Evolutionary conservation across 2,113 vertebrate species (phyloP).

Genomic region (cat (Felis catus)): DNA sequence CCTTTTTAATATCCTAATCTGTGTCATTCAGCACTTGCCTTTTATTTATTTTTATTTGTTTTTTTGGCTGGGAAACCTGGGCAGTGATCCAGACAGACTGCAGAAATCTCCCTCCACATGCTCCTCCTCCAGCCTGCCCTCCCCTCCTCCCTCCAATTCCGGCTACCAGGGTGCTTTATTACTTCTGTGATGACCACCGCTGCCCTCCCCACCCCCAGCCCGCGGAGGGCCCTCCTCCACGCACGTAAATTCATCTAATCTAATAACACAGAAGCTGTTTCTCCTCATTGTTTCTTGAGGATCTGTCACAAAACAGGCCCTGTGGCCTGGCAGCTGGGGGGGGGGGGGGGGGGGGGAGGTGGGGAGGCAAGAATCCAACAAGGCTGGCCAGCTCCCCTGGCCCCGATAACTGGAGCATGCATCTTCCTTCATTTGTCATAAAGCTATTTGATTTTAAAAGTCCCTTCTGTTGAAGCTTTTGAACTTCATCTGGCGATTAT

Average conservation of each 20-base stretch:
- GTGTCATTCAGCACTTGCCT: slow-evolving; percentile 80
- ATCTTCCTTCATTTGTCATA: background rate
- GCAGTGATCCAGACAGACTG: slow-evolving; percentile 82
- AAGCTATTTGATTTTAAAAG: slow-evolving; percentile 50
- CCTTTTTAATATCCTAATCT: slow-evolving; percentile 82
- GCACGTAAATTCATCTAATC: slow-evolving; percentile 77
- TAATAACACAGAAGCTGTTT: slow-evolving; percentile 77
- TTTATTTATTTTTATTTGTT: slow-evolving; percentile 81
- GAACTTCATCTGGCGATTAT: slow-evolving; percentile 50
- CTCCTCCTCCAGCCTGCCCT: slow-evolving; percentile 53
- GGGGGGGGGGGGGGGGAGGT: slow-evolving; percentile 9
- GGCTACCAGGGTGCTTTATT: slow-evolving; percentile 38
- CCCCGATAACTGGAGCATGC: background rate
- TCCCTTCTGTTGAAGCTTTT: slow-evolving; percentile 62
- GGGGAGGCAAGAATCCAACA: slow-evolving; percentile 57
- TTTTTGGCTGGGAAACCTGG: slow-evolving; percentile 80
- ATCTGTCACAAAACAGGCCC: slow-evolving; percentile 72
- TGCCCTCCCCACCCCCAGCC: background rate
- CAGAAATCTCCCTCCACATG: slow-evolving; percentile 61
- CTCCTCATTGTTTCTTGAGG: slow-evolving; percentile 74
- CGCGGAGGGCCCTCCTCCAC: slow-evolving; percentile 17
- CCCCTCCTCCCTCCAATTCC: background rate
- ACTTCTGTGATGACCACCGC: slow-evolving; percentile 27
- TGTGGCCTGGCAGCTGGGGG: slow-evolving; percentile 72
- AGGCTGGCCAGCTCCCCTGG: slow-evolving; percentile 45